Percentiles rank a stretch among this genome's conserved stretches.
These are phyloP conservation scores for Dasyurus viverrinus DNA, from an alignment of 2,113 vertebrate species.

Conservation along the genomic window DNA sequence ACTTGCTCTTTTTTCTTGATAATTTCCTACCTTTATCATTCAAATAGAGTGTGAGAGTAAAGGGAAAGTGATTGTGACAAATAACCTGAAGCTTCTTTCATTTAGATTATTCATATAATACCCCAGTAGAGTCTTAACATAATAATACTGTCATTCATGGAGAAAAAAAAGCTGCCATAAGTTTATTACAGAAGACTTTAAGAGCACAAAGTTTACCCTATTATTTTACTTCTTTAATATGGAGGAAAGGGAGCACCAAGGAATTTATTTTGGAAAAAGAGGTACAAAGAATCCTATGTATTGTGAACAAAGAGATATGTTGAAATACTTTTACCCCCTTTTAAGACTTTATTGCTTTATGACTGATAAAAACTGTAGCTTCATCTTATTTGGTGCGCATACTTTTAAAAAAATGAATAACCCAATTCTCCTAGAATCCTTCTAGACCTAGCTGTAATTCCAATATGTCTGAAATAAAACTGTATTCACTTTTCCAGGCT, in stretches of 20 bases:
- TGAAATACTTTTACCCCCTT: not conserved
- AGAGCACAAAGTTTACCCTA: slow-evolving; percentile 28
- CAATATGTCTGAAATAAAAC: slow-evolving; percentile 15
- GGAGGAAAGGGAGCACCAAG: not conserved
- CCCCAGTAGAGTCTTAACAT: slow-evolving; percentile 10
- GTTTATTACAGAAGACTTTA: not conserved
- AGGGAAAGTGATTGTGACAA: slow-evolving; percentile 26
- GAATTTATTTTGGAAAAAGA: slow-evolving; percentile 12
- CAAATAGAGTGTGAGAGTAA: slow-evolving; percentile 8
- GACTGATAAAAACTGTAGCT: slow-evolving; percentile 5
- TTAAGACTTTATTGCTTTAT: slow-evolving; percentile 22
- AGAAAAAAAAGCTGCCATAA: slow-evolving; percentile 3
- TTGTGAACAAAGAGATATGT: slow-evolving; percentile 17
- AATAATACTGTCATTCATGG: slow-evolving; percentile 30
- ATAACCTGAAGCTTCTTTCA: not conserved
- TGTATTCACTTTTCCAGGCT: slow-evolving; percentile 32
- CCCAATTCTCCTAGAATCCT: not conserved
- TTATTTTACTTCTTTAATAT: slow-evolving; percentile 38
- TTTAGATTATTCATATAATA: slow-evolving; percentile 34
- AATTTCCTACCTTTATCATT: not conserved
- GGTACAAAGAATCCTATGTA: slow-evolving; percentile 31
- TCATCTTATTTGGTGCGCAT: not conserved
- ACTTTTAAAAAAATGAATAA: not conserved
- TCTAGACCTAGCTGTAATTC: slow-evolving; percentile 37
- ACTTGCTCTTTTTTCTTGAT: slow-evolving; percentile 32